Evolutionary conservation across 2,797 vertebrate genomes (phyloP).

Genomic region (Mormyrus proboscirostris): DNA sequence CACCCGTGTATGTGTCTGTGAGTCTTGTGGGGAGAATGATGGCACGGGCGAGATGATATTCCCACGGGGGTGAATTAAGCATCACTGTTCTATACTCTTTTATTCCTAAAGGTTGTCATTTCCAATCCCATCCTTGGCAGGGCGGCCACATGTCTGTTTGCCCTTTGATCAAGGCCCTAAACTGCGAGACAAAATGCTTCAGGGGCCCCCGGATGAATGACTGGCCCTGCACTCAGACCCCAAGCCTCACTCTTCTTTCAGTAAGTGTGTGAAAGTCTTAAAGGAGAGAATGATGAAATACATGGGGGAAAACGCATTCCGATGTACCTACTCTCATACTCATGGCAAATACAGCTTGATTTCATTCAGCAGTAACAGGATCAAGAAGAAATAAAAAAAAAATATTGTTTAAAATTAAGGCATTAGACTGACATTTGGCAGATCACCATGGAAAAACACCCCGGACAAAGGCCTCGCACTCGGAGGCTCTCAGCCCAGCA

Average conservation of each 20-base stretch:
- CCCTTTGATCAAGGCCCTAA: not conserved
- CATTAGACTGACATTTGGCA: not conserved
- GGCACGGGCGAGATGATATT: not conserved
- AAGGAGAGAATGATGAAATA: not conserved
- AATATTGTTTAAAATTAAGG: not conserved
- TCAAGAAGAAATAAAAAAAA: not conserved
- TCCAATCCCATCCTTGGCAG: not conserved
- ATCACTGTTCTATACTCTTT: not conserved
- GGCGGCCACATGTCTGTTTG: not conserved
- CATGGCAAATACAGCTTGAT: not conserved
- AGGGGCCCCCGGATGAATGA: not conserved
- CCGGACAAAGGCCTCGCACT: constrained; percentile 11
- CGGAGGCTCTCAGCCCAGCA: not conserved
- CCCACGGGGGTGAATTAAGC: not conserved
- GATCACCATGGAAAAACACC: not conserved
- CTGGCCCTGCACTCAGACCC: not conserved
- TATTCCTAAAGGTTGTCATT: not conserved
- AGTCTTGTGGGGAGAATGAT: not conserved
- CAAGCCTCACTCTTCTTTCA: not conserved
- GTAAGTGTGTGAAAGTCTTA: not conserved
- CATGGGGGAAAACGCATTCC: not conserved
- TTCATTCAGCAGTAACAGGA: not conserved
- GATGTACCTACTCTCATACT: not conserved
- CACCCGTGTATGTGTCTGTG: not conserved
- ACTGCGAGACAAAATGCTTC: not conserved